Conservation (phyloP, 2,113 vertebrate species). For the Semicossyphus pulcher region DNA sequence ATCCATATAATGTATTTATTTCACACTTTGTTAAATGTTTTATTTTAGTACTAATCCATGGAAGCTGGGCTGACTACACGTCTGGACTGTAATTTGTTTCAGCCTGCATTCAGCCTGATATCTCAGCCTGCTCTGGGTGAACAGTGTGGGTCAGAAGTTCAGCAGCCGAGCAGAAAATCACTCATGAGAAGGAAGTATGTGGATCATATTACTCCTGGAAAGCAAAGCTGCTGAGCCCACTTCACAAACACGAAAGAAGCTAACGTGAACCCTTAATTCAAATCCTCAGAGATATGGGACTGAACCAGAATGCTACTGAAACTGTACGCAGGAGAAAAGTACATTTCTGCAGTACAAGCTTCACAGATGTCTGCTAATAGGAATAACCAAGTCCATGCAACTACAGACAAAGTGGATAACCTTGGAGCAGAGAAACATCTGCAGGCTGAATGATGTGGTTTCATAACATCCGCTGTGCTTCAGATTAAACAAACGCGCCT, state of each 20-base stretch:
- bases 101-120: slow-evolving; percentile 18
- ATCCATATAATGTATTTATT: no score
- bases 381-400: not conserved
- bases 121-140: slow-evolving; percentile 5
- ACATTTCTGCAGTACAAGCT: not conserved
- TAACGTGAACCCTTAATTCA: slow-evolving; percentile 28
- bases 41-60: not conserved
- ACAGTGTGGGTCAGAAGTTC: slow-evolving; percentile 50
- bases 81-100: slow-evolving; percentile 18
- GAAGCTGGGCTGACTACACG: not conserved
- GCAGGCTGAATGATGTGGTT: slow-evolving; percentile 15
- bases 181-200: slow-evolving; percentile 22
- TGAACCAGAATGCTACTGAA: not conserved
- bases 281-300: slow-evolving; percentile 19
- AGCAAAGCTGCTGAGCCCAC: slow-evolving; percentile 49
- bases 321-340: not conserved
- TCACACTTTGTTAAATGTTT: not conserved
- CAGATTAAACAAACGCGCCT: slow-evolving; percentile 44
- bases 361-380: not conserved
- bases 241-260: slow-evolving; percentile 46
- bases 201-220: slow-evolving; percentile 52
- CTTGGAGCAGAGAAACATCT: slow-evolving; percentile 12
- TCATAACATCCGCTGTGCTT: slow-evolving; percentile 45
- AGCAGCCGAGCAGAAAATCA: slow-evolving; percentile 31
- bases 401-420: slow-evolving; percentile 15